Evolutionary conservation across 1,140 invertebrate genomes (phyloP).

Genomic region (Bombus fervidus): DNA sequence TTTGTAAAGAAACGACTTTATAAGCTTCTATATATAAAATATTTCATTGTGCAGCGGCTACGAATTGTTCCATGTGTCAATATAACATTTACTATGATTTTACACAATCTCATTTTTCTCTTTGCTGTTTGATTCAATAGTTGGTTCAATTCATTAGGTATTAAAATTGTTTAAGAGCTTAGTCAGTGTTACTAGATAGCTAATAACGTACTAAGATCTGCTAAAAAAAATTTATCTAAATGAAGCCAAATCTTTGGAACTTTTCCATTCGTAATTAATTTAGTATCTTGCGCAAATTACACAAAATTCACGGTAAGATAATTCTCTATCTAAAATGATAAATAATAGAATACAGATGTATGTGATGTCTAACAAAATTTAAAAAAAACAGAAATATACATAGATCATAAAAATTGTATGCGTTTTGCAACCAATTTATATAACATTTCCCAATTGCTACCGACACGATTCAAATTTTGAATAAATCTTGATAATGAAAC

Average conservation of each 20-base stretch:
- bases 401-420: background rate
- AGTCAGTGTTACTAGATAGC: background rate
- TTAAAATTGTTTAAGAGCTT: background rate
- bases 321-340: background rate
- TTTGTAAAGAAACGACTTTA: background rate
- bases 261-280: background rate
- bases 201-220: background rate
- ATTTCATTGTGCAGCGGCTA: slow-evolving; percentile 27
- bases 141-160: background rate
- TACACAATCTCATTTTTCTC: background rate
- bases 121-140: background rate
- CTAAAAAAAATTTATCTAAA: background rate
- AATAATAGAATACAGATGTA: background rate
- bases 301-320: background rate
- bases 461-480: background rate
- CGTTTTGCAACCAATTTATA: background rate
- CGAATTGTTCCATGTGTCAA: background rate
- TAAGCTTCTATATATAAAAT: slow-evolving; percentile 16
- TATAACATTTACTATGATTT: background rate
- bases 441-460: background rate
- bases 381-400: background rate
- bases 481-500: background rate
- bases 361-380: background rate
- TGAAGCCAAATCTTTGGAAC: background rate
- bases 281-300: background rate